phyloP scores from a whole-genome alignment of 2,888 invertebrate species.

The Sacculina carcini region DNA sequence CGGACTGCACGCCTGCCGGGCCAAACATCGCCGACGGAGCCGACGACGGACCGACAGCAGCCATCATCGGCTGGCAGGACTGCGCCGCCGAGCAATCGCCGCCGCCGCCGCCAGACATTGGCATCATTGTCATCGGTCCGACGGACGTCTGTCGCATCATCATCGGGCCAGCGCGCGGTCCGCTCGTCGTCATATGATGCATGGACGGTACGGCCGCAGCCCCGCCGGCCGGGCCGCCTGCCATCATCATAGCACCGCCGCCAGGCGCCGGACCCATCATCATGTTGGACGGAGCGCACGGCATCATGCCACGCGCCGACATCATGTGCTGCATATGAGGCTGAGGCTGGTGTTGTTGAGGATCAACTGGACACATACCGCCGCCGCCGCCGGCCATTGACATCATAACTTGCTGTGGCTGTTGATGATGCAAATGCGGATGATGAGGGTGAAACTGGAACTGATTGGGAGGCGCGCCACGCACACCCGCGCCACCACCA shows the following conservation, averaged over 20 bases:
- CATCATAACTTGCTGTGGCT: too few species aligned
- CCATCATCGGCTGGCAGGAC: slow-evolving; percentile 18
- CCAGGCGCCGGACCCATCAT: slow-evolving; percentile 21
- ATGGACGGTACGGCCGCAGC: too few species aligned
- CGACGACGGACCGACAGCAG: slow-evolving; percentile 11
- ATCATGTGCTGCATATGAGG: slow-evolving; percentile 7
- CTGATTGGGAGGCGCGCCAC: slow-evolving; percentile 16
- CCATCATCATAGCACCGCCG: slow-evolving; percentile 15
- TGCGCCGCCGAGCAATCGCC: slow-evolving; percentile 17
- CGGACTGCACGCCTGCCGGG: slow-evolving; percentile 14
- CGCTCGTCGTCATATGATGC: slow-evolving; percentile 15
- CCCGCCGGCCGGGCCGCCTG: slow-evolving; percentile 16
- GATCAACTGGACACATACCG: too few species aligned
- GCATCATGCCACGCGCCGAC: slow-evolving; percentile 15
- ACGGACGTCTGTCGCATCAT: slow-evolving; percentile 21
- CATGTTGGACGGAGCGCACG: slow-evolving; percentile 19
- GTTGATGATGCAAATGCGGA: too few species aligned
- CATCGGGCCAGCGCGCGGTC: slow-evolving; percentile 14
- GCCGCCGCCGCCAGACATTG: slow-evolving; percentile 22
- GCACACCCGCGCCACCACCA: slow-evolving; percentile 17
- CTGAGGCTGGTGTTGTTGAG: slow-evolving; percentile 10
- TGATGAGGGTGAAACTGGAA: too few species aligned
- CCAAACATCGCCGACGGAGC: slow-evolving; percentile 15
- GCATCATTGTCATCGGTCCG: slow-evolving; percentile 16
- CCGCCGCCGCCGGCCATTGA: slow-evolving; percentile 14